Percentiles rank a stretch among this genome's conserved stretches.
Conservation (phyloP, 2,888 invertebrate genomes). For the Pharmacophagus antenor region DNA sequence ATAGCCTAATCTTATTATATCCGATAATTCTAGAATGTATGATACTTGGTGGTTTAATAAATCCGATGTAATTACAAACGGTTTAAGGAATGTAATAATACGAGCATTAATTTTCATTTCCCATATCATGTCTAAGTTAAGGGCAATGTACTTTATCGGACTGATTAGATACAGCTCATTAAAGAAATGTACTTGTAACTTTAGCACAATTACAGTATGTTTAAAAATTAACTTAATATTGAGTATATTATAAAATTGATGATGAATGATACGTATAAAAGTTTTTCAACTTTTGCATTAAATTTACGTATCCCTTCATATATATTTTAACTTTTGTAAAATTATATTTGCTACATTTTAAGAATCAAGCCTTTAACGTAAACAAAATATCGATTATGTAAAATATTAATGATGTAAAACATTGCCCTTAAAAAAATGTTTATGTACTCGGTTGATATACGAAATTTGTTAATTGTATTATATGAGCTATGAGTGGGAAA, state of each 20-base stretch:
- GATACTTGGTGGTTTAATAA: constrained; percentile 11
- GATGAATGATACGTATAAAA: too few relatives aligned
- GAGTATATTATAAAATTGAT: not conserved
- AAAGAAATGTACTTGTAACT: constrained; percentile 3
- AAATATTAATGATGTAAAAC: not conserved
- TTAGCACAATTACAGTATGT: not conserved
- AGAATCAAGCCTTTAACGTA: not conserved
- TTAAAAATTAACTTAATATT: not conserved
- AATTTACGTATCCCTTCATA: not conserved
- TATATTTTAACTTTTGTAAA: not conserved
- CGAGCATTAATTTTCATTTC: constrained; percentile 2
- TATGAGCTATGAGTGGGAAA: not conserved
- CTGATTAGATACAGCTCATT: constrained; percentile 19
- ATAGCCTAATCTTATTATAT: constrained; percentile 5
- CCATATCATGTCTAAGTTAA: constrained; percentile 8
- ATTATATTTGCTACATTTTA: not conserved
- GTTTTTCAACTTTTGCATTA: too few relatives aligned
- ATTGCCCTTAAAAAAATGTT: not conserved
- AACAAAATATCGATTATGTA: not conserved
- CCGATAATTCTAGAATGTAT: constrained; percentile 23
- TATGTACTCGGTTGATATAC: not conserved
- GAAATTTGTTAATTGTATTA: not conserved
- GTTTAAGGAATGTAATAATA: constrained; percentile 5
- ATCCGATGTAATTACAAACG: constrained; percentile 27
- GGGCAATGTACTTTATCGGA: constrained; percentile 23